Base-by-base conservation (phyloP, 1,140 invertebrate genomes). In the Euura saliciscinereae region DNA sequence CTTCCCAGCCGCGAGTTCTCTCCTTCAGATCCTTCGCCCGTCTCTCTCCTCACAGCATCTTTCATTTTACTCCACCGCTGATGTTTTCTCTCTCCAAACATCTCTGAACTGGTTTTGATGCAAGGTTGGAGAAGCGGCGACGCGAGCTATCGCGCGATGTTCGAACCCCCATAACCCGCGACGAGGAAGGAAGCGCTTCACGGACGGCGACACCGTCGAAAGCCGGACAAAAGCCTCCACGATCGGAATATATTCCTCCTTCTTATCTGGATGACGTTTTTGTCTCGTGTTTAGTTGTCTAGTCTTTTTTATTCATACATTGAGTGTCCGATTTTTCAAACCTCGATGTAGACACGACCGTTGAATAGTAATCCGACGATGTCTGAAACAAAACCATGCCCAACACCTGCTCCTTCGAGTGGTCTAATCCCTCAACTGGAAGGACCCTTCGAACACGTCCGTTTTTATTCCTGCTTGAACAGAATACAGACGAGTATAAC, bases 31-130 rank as follows among this genome's bases (percentile, higher is more conserved):
- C 59, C 28, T 43, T 71, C 45, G 51, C 59, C 65, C 71, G 28
- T 43, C 64, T 45, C 43, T 66, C 43, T 46, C 66, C 43, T 66
- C 45, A 44, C 64, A 45, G n/a, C 44, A 45, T 44, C 44, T 43
- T 28, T 44, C 71, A 71, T 71, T 71, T 42, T 67, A 28, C 66
- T 5, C 4, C 66, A 13, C 66, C 43, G 66, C 8, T 69, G 45
- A 43, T 46, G 51, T 44, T 46, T 46, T 78, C 75, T 78, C 73
- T 69, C 74, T 76, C 72, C 72, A 78, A 78, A 76, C 75, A 76
- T 72, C 73, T 70, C 67, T 44, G 45, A 78, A 78, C 77, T 76
- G 77, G 77, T 78, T 78, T 74, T 59, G 51, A 59, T 59, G 51
- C 71, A 45, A 75, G 69, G 72, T 64, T 42, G 66, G 8, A 28